Evolutionary conservation across 2,797 vertebrate genomes (phyloP), one percentile per base, ranked within the genome.

Genomic region (Botia almorhae): DNA sequence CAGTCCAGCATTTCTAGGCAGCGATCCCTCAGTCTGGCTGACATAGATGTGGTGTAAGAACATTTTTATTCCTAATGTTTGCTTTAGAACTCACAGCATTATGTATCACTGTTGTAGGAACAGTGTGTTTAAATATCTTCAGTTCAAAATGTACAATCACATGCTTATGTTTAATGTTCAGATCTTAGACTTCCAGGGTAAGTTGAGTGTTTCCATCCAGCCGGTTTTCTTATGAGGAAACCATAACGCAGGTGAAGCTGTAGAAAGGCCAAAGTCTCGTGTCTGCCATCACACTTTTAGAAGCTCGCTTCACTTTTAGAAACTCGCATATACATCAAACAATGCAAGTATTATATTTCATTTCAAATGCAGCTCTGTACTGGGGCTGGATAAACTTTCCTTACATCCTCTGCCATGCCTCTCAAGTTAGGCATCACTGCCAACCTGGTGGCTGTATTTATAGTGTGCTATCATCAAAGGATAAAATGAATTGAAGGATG

Each of bases 401-500:
- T 65, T 39, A 76, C 71, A 1, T 53, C 46, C 21, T 74, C 10
- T 58, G 26, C 17, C 74, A 53, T 12, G 33, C 53, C 19, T 70
- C 80, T 5, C 8, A 58, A 60, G 73, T 89, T 89, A 84, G 79
- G 82, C 69, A 76, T 82, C 65, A 64, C 69, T 48, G 21, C 14
- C 8, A 75, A 81, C 61, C 85, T 74, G 60, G 53, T 53, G 82
- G 73, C 79, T 82, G 84, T 78, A 75, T 85, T 88, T 85, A 75
- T 67, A 76, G 60, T 82, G 74, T 78, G 81, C 43, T 61, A 56
- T 80, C 21, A 69, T 3, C 76, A 80, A 76, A 84, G 80, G 78
- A 77, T 78, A 81, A 80, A 81, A 87, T 89, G 56, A 82, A 85
- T 86, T 86, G 69, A 68, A 71, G 74, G 82, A 80, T 81, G 84